These are phyloP conservation scores for Spongia lamella DNA, from an alignment of 37 sponge, comb jelly and placozoan genomes.

Conservation along the genomic window DNA sequence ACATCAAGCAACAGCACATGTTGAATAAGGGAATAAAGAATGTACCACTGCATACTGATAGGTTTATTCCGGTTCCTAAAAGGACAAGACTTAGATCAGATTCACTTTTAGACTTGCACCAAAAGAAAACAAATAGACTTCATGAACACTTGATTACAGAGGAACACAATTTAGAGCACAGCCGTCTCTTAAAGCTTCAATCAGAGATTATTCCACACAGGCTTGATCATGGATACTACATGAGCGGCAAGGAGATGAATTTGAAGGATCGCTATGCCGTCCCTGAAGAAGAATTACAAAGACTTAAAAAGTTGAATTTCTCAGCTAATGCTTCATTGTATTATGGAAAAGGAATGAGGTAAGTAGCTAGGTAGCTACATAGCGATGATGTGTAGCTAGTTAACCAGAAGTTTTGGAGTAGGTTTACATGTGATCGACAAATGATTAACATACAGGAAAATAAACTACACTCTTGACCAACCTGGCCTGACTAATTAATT, in stretches of 20 bases:
- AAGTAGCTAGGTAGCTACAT: no score
- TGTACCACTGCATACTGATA: slow-evolving; percentile 29
- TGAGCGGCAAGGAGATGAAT: slow-evolving; percentile 35
- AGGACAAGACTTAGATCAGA: slow-evolving; percentile 12
- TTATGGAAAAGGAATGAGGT: slow-evolving; percentile 40
- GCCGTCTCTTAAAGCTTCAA: not conserved
- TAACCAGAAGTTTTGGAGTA: no score
- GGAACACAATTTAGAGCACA: not conserved
- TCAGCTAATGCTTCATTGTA: slow-evolving; percentile 32
- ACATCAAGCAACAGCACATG: not conserved
- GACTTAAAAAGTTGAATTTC: not conserved
- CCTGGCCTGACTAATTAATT: no score
- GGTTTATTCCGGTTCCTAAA: slow-evolving; percentile 19
- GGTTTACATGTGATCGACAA: no score
- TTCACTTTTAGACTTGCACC: slow-evolving; percentile 17
- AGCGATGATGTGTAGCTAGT: no score
- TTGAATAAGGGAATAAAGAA: slow-evolving; percentile 5
- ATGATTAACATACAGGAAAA: no score
- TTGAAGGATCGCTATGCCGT: slow-evolving; percentile 14
- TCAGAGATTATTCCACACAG: slow-evolving; percentile 38
- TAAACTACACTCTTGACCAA: no score
- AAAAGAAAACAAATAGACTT: not conserved
- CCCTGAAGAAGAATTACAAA: slow-evolving; percentile 14
- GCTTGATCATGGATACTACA: slow-evolving; percentile 32
- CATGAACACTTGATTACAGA: not conserved